Conservation (phyloP, 2,113 vertebrate genomes). For the Urocynchramus pylzowi region DNA sequence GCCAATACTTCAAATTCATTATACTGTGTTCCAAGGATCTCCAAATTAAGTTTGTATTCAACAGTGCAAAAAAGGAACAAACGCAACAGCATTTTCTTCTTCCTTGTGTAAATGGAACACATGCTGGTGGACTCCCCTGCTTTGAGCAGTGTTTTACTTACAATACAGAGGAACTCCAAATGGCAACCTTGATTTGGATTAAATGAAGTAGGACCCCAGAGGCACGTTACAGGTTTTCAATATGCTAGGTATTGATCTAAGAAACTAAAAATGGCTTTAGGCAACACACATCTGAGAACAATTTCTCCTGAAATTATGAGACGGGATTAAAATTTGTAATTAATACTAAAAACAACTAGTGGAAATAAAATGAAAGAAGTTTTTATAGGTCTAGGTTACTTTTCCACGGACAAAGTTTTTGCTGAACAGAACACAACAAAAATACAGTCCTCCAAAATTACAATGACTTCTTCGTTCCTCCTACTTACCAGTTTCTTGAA, state of each 20-base stretch:
- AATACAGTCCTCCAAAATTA: not conserved
- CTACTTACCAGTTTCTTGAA: slow-evolving; percentile 30
- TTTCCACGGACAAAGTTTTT: not conserved
- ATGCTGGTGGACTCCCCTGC: slow-evolving; percentile 62
- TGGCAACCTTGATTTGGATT: slow-evolving; percentile 65
- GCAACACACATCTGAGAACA: slow-evolving; percentile 31
- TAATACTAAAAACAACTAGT: not conserved
- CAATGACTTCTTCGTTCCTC: not conserved
- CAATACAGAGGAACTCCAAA: slow-evolving; percentile 68
- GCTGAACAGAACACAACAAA: not conserved
- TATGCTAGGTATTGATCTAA: slow-evolving; percentile 57
- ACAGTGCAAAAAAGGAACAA: slow-evolving; percentile 28
- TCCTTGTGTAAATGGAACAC: slow-evolving; percentile 34
- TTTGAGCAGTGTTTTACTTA: slow-evolving; percentile 59
- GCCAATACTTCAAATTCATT: not conserved
- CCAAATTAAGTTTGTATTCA: not conserved
- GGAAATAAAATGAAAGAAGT: not conserved
- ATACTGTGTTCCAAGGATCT: slow-evolving; percentile 42
- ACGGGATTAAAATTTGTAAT: slow-evolving; percentile 20
- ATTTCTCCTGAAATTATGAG: slow-evolving; percentile 33
- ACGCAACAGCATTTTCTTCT: slow-evolving; percentile 46
- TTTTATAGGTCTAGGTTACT: not conserved
- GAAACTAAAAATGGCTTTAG: slow-evolving; percentile 65
- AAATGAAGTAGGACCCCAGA: slow-evolving; percentile 62
- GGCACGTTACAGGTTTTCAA: slow-evolving; percentile 56